These are phyloP conservation scores for Carassius gibelio DNA, from an alignment of 2,113 vertebrate species.

Conservation along the genomic window DNA sequence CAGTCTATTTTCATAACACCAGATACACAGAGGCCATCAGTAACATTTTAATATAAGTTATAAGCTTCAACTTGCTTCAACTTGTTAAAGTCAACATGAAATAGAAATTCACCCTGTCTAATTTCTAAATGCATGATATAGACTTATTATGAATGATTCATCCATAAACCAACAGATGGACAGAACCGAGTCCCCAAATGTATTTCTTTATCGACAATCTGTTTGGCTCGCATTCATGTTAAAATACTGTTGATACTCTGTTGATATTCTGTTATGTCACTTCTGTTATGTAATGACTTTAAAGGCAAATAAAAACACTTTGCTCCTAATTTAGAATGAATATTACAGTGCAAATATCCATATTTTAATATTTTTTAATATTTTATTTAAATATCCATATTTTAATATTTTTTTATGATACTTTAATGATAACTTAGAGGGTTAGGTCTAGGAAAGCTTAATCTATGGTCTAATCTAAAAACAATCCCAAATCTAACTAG, in stretches of 20 bases:
- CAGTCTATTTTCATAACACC: neutral
- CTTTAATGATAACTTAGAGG: too few species aligned
- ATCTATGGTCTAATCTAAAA: neutral
- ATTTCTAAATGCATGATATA: neutral
- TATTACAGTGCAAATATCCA: too few species aligned
- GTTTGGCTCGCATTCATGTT: neutral
- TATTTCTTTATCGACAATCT: neutral
- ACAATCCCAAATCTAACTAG: neutral
- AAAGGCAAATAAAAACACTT: too few species aligned
- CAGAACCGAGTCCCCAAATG: neutral
- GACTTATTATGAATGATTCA: neutral
- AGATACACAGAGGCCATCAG: neutral
- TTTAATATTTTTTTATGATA: too few species aligned
- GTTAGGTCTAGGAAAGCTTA: too few species aligned
- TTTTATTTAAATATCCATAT: too few species aligned
- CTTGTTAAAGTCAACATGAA: neutral
- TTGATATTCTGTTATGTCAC: neutral
- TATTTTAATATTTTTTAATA: too few species aligned
- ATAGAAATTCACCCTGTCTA: neutral
- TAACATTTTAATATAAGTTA: neutral
- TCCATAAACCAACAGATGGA: neutral
- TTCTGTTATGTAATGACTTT: neutral
- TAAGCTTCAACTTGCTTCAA: neutral
- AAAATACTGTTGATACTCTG: neutral
- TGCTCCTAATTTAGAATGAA: too few species aligned